Percentiles rank a stretch among this genome's conserved stretches.
Conservation (phyloP, 2,113 vertebrate genomes). For the Hiodon alosoides region DNA sequence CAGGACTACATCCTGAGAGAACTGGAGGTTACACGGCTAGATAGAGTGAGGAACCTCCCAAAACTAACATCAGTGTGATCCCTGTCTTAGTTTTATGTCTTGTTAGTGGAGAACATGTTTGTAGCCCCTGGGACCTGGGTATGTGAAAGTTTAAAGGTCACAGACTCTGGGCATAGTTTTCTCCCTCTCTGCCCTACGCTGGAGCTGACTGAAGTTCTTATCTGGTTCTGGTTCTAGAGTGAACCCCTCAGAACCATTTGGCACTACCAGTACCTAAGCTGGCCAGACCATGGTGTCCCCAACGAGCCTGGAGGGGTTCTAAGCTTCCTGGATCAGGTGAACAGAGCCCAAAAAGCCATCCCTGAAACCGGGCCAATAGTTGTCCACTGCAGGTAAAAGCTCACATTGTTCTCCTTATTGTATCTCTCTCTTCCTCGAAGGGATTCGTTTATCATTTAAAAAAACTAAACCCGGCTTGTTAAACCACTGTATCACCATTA, state of each 20-base stretch:
- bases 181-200: background rate
- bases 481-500: too few relatives aligned
- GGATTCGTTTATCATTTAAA: background rate
- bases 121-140: too few relatives aligned
- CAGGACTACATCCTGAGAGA: slow-evolving; percentile 73
- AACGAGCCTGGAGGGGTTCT: slow-evolving; percentile 75
- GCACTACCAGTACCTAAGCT: slow-evolving; percentile 83
- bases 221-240: slow-evolving; percentile 48
- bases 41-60: slow-evolving; percentile 57
- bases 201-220: background rate
- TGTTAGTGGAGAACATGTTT: too few relatives aligned
- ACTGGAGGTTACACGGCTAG: slow-evolving; percentile 63
- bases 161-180: too few relatives aligned
- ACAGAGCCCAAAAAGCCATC: slow-evolving; percentile 65
- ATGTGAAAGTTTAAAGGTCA: too few relatives aligned
- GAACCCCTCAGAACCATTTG: slow-evolving; percentile 63
- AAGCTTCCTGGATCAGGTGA: slow-evolving; percentile 78
- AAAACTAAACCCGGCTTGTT: too few relatives aligned
- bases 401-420: background rate
- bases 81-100: background rate
- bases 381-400: slow-evolving; percentile 73
- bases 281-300: slow-evolving; percentile 84
- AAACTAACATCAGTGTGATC: background rate
- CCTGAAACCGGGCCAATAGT: slow-evolving; percentile 69
- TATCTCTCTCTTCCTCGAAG: background rate